phyloP scores from a whole-genome alignment of 2,797 vertebrate species.

The Anomalospiza imberbis region DNA sequence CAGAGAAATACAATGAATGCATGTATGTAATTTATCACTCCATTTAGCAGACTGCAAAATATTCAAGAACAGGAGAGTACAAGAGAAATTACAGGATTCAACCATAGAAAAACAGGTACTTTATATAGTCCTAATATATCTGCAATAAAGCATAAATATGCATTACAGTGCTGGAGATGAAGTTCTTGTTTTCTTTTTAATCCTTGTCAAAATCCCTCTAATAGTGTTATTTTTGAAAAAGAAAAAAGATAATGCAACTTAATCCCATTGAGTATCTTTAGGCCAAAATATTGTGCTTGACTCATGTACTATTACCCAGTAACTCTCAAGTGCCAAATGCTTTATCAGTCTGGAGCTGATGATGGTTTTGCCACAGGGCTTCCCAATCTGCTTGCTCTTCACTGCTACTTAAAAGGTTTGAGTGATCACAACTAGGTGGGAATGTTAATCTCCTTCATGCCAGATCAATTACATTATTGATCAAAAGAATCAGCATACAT shows the following conservation, averaged over 20 bases:
- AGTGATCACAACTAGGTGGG: conserved; percentile 54
- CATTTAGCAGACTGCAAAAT: neutral
- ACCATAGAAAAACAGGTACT: neutral
- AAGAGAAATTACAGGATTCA: neutral
- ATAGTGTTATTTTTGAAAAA: neutral
- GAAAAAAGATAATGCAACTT: neutral
- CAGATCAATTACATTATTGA: conserved; percentile 34
- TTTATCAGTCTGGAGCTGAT: conserved; percentile 71
- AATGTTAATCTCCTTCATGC: conserved; percentile 48
- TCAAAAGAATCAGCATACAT: conserved; percentile 38
- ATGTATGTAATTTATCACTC: neutral
- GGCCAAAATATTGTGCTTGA: conserved; percentile 5
- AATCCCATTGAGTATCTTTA: conserved; percentile 12
- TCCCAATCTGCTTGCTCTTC: conserved; percentile 66
- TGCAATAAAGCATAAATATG: neutral
- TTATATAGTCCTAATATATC: neutral
- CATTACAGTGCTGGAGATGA: neutral
- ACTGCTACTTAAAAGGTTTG: conserved; percentile 31
- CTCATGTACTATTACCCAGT: conserved; percentile 10
- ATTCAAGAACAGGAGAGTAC: neutral
- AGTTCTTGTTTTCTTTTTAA: neutral
- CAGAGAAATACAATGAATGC: neutral
- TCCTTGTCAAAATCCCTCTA: neutral
- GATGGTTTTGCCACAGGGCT: conserved; percentile 55
- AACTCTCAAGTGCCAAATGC: conserved; percentile 64